Conservation (phyloP, 2,888 invertebrate species). For the Dichetophora obliterata region DNA sequence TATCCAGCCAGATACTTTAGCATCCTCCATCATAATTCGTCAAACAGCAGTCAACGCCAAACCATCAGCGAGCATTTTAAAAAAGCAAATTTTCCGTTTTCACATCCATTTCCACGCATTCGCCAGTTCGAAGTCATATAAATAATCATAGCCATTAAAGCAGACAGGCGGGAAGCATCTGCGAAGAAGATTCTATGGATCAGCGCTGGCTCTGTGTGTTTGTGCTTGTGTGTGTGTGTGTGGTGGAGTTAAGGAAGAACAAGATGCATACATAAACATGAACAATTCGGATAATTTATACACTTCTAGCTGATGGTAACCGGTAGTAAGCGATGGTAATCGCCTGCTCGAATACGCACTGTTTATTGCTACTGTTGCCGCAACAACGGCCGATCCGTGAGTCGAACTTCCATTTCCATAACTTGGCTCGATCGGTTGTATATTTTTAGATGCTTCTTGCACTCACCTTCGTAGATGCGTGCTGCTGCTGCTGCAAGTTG, state of each 20-base stretch:
- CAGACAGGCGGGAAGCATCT: slow-evolving; percentile 6
- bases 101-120: slow-evolving; percentile 34
- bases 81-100: slow-evolving; percentile 8
- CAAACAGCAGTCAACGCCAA: slow-evolving; percentile 30
- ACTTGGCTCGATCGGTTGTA: too few relatives aligned
- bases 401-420: too few relatives aligned
- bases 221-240: background rate
- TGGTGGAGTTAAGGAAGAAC: background rate
- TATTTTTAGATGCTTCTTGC: slow-evolving; percentile 25
- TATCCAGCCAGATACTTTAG: background rate
- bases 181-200: slow-evolving; percentile 39
- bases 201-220: background rate
- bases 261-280: background rate
- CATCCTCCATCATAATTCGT: slow-evolving; percentile 33
- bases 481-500: background rate
- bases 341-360: background rate
- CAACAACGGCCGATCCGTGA: background rate
- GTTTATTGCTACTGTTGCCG: background rate
- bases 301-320: slow-evolving; percentile 24
- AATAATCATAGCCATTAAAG: slow-evolving; percentile 47
- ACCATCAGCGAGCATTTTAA: background rate
- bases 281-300: slow-evolving; percentile 30
- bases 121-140: slow-evolving; percentile 34
- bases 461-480: background rate
- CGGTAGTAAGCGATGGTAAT: background rate